Base-by-base conservation (phyloP, 2,797 vertebrate species). In the Melanotaenia maccullochi region DNA sequence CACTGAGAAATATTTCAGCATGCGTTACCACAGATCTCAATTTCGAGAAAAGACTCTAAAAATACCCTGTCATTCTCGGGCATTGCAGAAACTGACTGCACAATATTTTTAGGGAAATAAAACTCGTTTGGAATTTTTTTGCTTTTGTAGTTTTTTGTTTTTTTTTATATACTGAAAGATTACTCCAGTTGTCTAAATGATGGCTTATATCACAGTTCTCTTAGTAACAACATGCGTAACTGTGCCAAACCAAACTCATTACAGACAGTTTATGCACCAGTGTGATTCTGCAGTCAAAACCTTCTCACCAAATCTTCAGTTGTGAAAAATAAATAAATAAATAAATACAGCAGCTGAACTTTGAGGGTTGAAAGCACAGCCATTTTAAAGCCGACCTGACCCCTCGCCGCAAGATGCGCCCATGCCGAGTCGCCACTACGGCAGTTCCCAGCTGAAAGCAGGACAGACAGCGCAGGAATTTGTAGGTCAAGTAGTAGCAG, bases 1-100 rank as follows among this genome's bases (percentile, higher is more conserved):
- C 64, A 84, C 77, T 79, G 87, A 90, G 88, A 18, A 60, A 83
- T 84, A 83, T 92, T 92, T 90, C 89, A 79, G 60, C 89, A 90
- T 14, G 68, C 79, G 88, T 93, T 90, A 83, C 80, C 79, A 90
- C 86, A 91, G 69, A 67, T 55, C 58, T 47, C 65, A 73, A 79
- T 90, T 85, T 81, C 83, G 81, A 92, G 86, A 90, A 92, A 20
- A 62, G 25, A 4, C 51, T 69, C 71, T 78, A 86, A 90, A 91
- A 85, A 86, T 86, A 92, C 20, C 13, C 28, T 24, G 40, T 7
- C 13, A 5, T 4, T 33, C 40, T 28, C 52, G 47, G 59, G 8
- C 47, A 47, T 28, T 22, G 32, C 32, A 18, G 47, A 73, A 75
- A 65, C 59, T 8, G 44, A 71, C 71, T 80, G 75, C 78, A 56